Conservation (phyloP, 2,113 vertebrate genomes). For the Xenopus tropicalis region DNA sequence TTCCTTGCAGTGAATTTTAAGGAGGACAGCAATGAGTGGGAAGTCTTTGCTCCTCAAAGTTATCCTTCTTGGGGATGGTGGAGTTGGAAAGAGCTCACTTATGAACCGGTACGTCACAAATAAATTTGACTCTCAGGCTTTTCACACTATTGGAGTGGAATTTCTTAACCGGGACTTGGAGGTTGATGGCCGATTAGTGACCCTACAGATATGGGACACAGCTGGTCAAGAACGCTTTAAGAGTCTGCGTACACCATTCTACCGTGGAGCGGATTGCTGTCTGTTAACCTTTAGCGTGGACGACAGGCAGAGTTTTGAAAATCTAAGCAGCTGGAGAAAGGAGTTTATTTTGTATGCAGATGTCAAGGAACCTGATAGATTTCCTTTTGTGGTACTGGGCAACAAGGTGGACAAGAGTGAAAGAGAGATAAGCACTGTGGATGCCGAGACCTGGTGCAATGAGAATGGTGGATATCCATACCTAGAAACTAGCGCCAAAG, state of each 20-base stretch:
- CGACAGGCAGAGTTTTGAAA: slow-evolving; percentile 92
- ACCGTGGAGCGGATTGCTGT: slow-evolving; percentile 94
- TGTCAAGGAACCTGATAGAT: slow-evolving; percentile 84
- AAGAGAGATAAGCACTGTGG: slow-evolving; percentile 81
- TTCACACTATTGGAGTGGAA: slow-evolving; percentile 96
- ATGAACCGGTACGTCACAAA: slow-evolving; percentile 98
- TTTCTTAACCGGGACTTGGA: slow-evolving; percentile 94
- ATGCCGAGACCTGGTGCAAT: slow-evolving; percentile 88
- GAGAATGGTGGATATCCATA: slow-evolving; percentile 89
- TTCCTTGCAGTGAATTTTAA: not conserved
- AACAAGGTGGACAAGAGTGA: slow-evolving; percentile 91
- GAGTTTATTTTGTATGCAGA: slow-evolving; percentile 94
- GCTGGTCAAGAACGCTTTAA: slow-evolving; percentile 96
- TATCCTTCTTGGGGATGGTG: slow-evolving; percentile 92
- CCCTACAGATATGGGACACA: slow-evolving; percentile 97
- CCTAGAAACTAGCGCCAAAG: slow-evolving; percentile 96
- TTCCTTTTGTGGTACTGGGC: slow-evolving; percentile 93
- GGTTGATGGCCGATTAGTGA: slow-evolving; percentile 90
- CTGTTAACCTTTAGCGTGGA: slow-evolving; percentile 95
- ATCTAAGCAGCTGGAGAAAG: slow-evolving; percentile 91
- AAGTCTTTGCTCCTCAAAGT: slow-evolving; percentile 94
- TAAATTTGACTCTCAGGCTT: slow-evolving; percentile 94
- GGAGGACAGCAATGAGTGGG: slow-evolving; percentile 76
- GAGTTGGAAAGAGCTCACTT: slow-evolving; percentile 93
- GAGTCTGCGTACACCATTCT: slow-evolving; percentile 93